These are phyloP conservation scores for Tachina lurida DNA, from an alignment of 2,888 invertebrate genomes.

Conservation along the genomic window DNA sequence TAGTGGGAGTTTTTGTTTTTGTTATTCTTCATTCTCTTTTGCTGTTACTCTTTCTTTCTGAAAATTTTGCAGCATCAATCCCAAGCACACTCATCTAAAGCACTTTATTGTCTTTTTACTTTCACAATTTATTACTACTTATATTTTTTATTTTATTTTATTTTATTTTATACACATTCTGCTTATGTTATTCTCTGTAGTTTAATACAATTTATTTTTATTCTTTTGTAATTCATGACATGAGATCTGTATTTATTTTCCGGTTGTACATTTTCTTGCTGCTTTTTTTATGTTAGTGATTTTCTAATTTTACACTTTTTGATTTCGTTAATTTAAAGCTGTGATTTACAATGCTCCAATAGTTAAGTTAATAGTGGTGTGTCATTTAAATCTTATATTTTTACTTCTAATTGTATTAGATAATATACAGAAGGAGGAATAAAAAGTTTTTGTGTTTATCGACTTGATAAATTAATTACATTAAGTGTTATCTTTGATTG, in stretches of 20 bases:
- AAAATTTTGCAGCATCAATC: constrained; percentile 17
- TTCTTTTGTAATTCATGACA: constrained; percentile 2
- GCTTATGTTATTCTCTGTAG: constrained; percentile 15
- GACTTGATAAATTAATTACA: no score
- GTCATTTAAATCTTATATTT: no score
- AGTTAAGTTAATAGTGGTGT: no score
- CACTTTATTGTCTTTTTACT: constrained; percentile 43
- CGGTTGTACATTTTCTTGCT: not conserved
- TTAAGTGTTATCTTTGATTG: no score
- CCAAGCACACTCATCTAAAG: constrained; percentile 21
- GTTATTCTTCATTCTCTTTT: constrained; percentile 14
- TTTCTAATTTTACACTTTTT: constrained; percentile 65
- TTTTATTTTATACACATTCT: not conserved
- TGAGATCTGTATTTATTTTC: constrained; percentile 21
- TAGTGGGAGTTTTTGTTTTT: not conserved
- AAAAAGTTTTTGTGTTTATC: no score
- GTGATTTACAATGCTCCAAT: constrained; percentile 44
- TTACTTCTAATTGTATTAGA: no score
- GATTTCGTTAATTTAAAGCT: constrained; percentile 58
- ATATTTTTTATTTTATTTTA: no score
- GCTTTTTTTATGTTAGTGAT: constrained; percentile 35
- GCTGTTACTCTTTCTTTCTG: constrained; percentile 8
- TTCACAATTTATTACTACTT: constrained; percentile 41
- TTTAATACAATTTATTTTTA: constrained; percentile 7
- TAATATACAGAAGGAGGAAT: no score